Percentiles rank a stretch among this genome's conserved stretches.
phyloP scores from a whole-genome alignment of 2,888 invertebrate species.

The Embidobia sp. region DNA sequence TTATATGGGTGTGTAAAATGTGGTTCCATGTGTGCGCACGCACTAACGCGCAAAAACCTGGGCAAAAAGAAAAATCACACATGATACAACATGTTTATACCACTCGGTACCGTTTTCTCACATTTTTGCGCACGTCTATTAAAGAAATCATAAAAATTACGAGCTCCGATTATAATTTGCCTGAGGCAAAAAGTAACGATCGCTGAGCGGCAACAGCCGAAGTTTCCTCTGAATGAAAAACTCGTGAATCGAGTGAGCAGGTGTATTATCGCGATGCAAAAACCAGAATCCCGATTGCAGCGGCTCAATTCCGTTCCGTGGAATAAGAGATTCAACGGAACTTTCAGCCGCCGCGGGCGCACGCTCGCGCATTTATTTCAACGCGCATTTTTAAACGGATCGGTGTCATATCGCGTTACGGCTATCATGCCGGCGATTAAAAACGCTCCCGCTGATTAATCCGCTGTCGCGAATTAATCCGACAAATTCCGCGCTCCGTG shows the following conservation, averaged over 20 bases:
- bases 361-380: conserved; percentile 10
- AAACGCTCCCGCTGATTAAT: conserved; percentile 6
- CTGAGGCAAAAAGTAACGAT: conserved; percentile 33
- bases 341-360: conserved; percentile 32
- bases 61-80: no score
- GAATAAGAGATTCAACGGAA: conserved; percentile 46
- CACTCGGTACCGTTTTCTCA: background rate
- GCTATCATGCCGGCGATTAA: conserved; percentile 4
- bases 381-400: conserved; percentile 21
- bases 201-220: conserved; percentile 31
- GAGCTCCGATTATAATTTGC: conserved; percentile 33
- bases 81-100: no score
- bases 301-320: conserved; percentile 49
- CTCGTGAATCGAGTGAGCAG: conserved; percentile 63
- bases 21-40: no score
- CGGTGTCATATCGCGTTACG: conserved; percentile 26
- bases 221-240: conserved; percentile 58
- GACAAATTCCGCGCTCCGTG: background rate
- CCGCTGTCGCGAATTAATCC: background rate
- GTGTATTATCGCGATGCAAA: conserved; percentile 63
- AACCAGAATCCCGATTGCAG: conserved; percentile 58
- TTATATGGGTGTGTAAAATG: no score
- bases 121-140: background rate
- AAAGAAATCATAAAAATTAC: conserved; percentile 21
- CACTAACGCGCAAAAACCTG: no score